A percentile compares a stretch with the other conserved stretches of the same genome.
These are phyloP conservation scores for Molorchus minor DNA, from an alignment of 2,888 invertebrate genomes.

Conservation along the genomic window DNA sequence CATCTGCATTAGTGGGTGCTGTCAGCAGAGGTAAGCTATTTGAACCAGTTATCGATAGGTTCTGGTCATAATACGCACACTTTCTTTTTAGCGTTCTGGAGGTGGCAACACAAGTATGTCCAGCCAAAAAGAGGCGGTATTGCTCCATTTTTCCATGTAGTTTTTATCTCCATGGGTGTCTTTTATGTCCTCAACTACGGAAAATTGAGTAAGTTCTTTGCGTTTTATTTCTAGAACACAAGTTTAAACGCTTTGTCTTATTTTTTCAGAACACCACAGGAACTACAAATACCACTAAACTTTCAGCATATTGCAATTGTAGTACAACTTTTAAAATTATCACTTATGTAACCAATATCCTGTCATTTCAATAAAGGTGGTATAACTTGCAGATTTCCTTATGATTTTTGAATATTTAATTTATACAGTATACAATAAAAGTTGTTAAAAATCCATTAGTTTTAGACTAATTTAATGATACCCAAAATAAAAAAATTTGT, in stretches of 20 bases:
- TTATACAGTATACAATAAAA: constrained; percentile 22
- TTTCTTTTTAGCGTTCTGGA: constrained; percentile 78
- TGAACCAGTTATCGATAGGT: background rate
- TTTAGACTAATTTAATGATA: too few relatives aligned
- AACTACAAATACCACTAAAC: constrained; percentile 88
- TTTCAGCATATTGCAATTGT: too few relatives aligned
- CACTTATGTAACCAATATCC: too few relatives aligned
- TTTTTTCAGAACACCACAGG: constrained; percentile 75
- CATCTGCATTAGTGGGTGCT: constrained; percentile 71
- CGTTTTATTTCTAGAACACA: constrained; percentile 32
- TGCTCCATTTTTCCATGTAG: constrained; percentile 80
- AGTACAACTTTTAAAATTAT: too few relatives aligned
- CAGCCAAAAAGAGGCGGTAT: constrained; percentile 79
- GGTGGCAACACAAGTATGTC: constrained; percentile 90
- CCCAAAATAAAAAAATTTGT: too few relatives aligned
- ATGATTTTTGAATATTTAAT: too few relatives aligned
- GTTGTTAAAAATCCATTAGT: constrained; percentile 9
- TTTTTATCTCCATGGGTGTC: constrained; percentile 73
- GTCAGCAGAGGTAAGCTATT: constrained; percentile 73
- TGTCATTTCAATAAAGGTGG: too few relatives aligned
- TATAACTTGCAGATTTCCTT: too few relatives aligned
- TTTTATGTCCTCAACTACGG: constrained; percentile 86
- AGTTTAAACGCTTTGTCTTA: too few relatives aligned
- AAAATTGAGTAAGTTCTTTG: constrained; percentile 74
- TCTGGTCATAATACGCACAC: background rate